A percentile compares a stretch with the other conserved stretches of the same genome.
Conservation (phyloP, 2,797 vertebrate genomes). For the Coreius guichenoti region DNA sequence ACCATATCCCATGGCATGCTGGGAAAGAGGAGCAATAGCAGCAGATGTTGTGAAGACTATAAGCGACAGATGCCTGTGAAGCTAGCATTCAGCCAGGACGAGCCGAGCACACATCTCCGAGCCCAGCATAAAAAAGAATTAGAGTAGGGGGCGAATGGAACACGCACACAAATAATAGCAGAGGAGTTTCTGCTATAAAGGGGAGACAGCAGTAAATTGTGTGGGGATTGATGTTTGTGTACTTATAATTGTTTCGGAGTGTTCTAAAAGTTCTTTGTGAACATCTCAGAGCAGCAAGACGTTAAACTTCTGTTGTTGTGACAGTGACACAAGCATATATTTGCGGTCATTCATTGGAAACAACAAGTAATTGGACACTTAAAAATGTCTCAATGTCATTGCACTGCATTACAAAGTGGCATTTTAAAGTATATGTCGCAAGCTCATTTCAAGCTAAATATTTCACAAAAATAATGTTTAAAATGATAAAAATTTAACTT, state of each 20-base stretch:
- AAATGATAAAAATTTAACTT: background rate
- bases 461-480: background rate
- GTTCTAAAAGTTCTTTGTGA: constrained; percentile 42
- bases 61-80: constrained; percentile 88
- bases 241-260: constrained; percentile 48
- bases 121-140: constrained; percentile 58
- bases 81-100: constrained; percentile 78
- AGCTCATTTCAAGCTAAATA: background rate
- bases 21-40: constrained; percentile 91
- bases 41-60: constrained; percentile 92
- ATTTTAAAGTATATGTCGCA: background rate
- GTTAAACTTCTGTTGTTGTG: constrained; percentile 15
- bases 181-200: constrained; percentile 79
- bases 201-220: constrained; percentile 77
- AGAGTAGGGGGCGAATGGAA: constrained; percentile 59
- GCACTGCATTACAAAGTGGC: background rate
- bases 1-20: constrained; percentile 87
- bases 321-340: constrained; percentile 20
- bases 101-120: constrained; percentile 74
- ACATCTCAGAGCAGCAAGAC: constrained; percentile 34
- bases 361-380: background rate
- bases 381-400: background rate
- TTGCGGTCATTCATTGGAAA: background rate
- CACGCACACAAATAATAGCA: constrained; percentile 78
- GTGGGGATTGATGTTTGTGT: constrained; percentile 70